Evolutionary conservation across 2,888 invertebrate species (phyloP), one percentile per base, ranked within the genome.

Genomic region (Metopia argyrocephala): DNA sequence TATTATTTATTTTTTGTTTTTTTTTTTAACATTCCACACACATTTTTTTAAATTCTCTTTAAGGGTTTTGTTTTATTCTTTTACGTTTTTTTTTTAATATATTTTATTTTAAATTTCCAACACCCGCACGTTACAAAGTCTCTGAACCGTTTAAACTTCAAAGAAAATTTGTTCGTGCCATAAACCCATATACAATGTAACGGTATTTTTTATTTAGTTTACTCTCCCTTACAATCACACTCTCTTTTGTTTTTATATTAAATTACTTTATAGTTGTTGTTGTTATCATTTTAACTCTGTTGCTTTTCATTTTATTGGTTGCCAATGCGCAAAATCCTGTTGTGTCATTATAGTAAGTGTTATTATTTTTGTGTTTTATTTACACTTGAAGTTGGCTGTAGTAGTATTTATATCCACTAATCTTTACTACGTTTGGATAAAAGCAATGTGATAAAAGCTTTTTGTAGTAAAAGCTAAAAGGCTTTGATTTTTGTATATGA

Each of bases 101-200:
- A 52, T 27, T 54, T 84, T 84, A 86, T 86, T 86, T 85, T 86
- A 87, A 84, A 74, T 83, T 69, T 27, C 80, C 81, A 85, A 86
- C 88, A 88, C 85, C 89, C 89, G 89, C 87, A 87, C 87, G 87
- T 86, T 82, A 85, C 85, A 86, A 89, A 85, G 85, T 86, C 87
- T 86, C 87, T 87, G 88, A 87, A 87, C 87, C 88, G 89, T 89
- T 87, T 89, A 88, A 87, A 85, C 31, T 52, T 23, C 28, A 38
- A 38, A 38, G 38, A 38, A 38, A 38, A 38, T 59, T 28, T 66
- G 48, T 28, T 78, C 71, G 59, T 71, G 59, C 62, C 48, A 54
- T 57, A 48, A 45, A 31, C 18, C 64, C 50, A 45, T 70, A 62
- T 38, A 38, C 38, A 74, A 64, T 64, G 76, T 84, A 78, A 81